Percentiles rank a stretch among this genome's conserved stretches.
Conservation (phyloP, 1,140 invertebrate genomes). For the Drosophila novamexicana region DNA sequence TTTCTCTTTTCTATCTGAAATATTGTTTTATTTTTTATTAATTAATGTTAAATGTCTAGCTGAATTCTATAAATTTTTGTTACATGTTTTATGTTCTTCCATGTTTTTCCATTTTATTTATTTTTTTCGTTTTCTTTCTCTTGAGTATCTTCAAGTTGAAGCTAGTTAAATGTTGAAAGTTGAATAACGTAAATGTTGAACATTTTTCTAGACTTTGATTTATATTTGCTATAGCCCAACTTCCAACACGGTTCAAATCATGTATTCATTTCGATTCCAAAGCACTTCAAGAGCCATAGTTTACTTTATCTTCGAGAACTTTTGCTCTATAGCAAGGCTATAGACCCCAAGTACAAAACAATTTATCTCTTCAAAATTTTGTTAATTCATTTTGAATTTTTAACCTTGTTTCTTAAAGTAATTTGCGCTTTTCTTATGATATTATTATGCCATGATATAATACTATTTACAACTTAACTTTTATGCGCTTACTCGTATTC, state of each 20-base stretch:
- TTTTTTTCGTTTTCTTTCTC: constrained; percentile 1
- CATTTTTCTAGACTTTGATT: constrained; percentile 22
- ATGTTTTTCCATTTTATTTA: constrained; percentile 1
- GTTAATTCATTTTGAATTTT: constrained; percentile 23
- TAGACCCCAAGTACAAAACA: constrained; percentile 22
- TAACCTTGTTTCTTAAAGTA: constrained; percentile 35
- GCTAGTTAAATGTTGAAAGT: constrained; percentile 29
- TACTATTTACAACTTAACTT: constrained; percentile 47
- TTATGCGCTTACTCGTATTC: constrained; percentile 61
- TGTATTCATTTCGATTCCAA: constrained; percentile 13
- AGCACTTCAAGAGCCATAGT: constrained; percentile 33
- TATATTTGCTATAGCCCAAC: constrained; percentile 2
- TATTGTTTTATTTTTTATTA: constrained; percentile 13
- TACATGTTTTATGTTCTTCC: constrained; percentile 25
- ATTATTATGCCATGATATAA: constrained; percentile 53
- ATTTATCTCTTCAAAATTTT: constrained; percentile 40
- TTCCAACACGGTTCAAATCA: not conserved
- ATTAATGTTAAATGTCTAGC: constrained; percentile 30
- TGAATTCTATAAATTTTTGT: constrained; percentile 10
- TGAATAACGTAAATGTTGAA: constrained; percentile 33
- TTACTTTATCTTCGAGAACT: constrained; percentile 5
- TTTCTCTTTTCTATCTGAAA: constrained; percentile 23
- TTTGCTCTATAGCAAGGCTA: constrained; percentile 28
- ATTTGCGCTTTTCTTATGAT: constrained; percentile 41
- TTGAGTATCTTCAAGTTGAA: constrained; percentile 14